Base-by-base conservation (phyloP, 2,113 vertebrate genomes). In the rat (Rattus norvegicus) region DNA sequence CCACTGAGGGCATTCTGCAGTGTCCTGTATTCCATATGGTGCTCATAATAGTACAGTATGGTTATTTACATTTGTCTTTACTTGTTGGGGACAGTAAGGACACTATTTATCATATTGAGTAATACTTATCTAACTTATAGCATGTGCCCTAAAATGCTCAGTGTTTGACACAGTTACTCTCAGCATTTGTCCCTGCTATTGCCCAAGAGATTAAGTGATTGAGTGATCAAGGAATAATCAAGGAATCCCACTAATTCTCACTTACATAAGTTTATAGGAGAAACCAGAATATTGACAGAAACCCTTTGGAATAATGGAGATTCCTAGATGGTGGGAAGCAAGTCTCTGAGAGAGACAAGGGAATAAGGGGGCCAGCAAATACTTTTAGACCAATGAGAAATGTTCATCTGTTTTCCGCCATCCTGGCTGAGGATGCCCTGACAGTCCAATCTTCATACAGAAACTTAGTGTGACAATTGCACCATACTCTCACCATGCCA, bases 161-260 rank as follows among this genome's bases (percentile, higher is more conserved):
- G 2, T 69, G 43, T 39, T 65, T 84, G 88, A 67, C 19, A 8
- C 17, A 73, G 47, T 93, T 83, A 47, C 8, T 91, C 7, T 22
- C 80, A n/a, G 7, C 33, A 47, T 28, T 52, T 92, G 36, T n/a
- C 79, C 17, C 33, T 61, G 63, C 16, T 24, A 85, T 2, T 16
- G 17, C 4, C 22, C 20, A 63, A 24, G 22, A 14, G 61, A 63
- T 63, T 63, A 63, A 63, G 22, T 6, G 14, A 69, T 33, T 13
- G 0, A 93, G 72, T 24, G 3, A 59, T 73, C 81, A 56, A 81
- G 19, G 30, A 88, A 59, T 4, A 7, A 59, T 77, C 69, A 65
- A 75, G 83, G 36, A 92, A 86, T 52, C 70, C 33, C 95, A 47
- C 30, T 63, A 43, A 84, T 89, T 95, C 19, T 88, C 67, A 88